A percentile compares a stretch with the other conserved stretches of the same genome.
phyloP scores from a whole-genome alignment of 2,113 vertebrate genomes.

The Manacus vitellinus region DNA sequence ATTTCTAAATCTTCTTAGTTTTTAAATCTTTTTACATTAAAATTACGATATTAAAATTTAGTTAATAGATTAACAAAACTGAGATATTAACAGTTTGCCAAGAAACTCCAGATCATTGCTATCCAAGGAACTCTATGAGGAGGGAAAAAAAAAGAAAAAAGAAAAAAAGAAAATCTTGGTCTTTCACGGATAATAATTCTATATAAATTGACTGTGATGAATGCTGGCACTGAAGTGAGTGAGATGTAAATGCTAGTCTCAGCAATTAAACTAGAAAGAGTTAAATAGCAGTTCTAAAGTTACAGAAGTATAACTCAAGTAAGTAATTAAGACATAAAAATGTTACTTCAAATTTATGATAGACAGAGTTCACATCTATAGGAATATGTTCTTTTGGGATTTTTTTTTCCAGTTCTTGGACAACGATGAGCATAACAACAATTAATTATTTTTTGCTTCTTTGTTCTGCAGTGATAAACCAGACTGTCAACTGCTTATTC shows the following conservation, averaged over 20 bases:
- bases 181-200: not conserved
- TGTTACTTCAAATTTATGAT: not conserved
- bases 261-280: not conserved
- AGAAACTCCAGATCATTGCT: not conserved
- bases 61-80: not conserved
- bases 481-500: not conserved
- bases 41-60: not conserved
- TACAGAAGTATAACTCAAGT: slow-evolving; percentile 11
- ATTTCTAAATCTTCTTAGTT: not conserved
- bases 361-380: not conserved
- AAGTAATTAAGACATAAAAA: slow-evolving; percentile 22
- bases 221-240: not conserved
- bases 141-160: too few relatives aligned
- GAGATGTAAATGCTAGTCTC: not conserved
- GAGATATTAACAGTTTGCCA: not conserved
- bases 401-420: not conserved
- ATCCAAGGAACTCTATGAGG: not conserved
- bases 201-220: not conserved
- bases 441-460: not conserved
- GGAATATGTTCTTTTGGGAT: not conserved
- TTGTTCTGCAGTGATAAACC: not conserved
- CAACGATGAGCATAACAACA: not conserved
- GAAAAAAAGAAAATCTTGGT: not conserved
- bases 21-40: not conserved
- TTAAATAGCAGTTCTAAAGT: not conserved